phyloP scores from a whole-genome alignment of 2,113 vertebrate genomes.

The Callipepla squamata region DNA sequence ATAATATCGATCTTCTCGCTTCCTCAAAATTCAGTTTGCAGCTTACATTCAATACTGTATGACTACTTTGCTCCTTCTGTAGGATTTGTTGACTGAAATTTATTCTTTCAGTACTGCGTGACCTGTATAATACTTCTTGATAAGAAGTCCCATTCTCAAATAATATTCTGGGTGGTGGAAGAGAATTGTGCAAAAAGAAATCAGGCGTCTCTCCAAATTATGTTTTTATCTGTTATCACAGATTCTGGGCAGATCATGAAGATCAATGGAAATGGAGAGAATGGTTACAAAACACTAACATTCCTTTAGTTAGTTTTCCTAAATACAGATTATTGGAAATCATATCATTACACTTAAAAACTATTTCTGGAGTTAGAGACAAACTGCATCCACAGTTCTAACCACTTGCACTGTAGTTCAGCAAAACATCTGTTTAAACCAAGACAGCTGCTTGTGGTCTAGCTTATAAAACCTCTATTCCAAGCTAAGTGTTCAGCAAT shows the following conservation, averaged over 20 bases:
- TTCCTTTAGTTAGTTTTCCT: not conserved
- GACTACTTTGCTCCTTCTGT: not conserved
- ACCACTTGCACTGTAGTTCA: not conserved
- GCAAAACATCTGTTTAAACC: not conserved
- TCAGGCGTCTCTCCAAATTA: not conserved
- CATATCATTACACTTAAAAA: not conserved
- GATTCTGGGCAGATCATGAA: not conserved
- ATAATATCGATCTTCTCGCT: not conserved
- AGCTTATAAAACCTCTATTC: not conserved
- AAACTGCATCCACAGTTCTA: not conserved
- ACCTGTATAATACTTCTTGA: not conserved
- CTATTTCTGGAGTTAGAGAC: not conserved
- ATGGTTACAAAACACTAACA: not conserved
- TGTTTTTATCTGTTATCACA: not conserved
- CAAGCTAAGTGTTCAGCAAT: not conserved
- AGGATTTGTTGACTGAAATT: not conserved
- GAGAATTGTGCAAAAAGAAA: not conserved
- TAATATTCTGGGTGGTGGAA: not conserved
- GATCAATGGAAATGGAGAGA: not conserved
- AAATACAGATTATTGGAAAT: not conserved
- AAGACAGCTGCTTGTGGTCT: not conserved
- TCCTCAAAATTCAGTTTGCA: not conserved
- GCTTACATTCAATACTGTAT: not conserved
- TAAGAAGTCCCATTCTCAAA: not conserved
- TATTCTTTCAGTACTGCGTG: not conserved